Evolutionary conservation across 2,888 invertebrate species (phyloP).

Genomic region (Metopia argyrocephala): DNA sequence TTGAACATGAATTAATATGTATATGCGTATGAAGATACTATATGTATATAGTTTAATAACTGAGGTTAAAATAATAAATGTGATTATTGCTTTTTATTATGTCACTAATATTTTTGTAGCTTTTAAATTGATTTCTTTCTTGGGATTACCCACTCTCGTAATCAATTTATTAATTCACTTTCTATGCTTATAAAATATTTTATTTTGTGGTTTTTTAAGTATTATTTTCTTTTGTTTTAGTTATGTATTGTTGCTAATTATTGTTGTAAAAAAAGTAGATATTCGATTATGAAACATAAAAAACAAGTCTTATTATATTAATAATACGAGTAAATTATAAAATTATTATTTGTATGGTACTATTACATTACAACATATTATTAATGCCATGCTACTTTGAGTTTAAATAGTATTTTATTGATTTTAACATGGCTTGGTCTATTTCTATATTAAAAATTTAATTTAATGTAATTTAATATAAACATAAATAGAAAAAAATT

Average conservation of each 20-base stretch:
- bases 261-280: not conserved
- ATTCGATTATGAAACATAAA: not conserved
- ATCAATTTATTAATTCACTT: constrained; percentile 7
- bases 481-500: not conserved
- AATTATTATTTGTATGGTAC: not conserved
- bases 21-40: too few relatives aligned
- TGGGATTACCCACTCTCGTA: not conserved
- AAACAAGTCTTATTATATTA: not conserved
- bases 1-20: too few relatives aligned
- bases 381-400: not conserved
- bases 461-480: not conserved
- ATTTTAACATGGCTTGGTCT: not conserved
- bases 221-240: not conserved
- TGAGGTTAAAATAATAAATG: not conserved
- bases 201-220: constrained; percentile 7
- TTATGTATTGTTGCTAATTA: not conserved
- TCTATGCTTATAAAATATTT: constrained; percentile 34
- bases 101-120: constrained; percentile 27
- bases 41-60: too few relatives aligned
- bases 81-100: constrained; percentile 30
- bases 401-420: not conserved
- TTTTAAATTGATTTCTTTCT: constrained; percentile 33
- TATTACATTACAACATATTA: not conserved
- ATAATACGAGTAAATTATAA: not conserved
- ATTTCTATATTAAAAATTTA: not conserved